Evolutionary conservation across 2,797 vertebrate genomes (phyloP).

Genomic region (Aphelocoma californica): DNA sequence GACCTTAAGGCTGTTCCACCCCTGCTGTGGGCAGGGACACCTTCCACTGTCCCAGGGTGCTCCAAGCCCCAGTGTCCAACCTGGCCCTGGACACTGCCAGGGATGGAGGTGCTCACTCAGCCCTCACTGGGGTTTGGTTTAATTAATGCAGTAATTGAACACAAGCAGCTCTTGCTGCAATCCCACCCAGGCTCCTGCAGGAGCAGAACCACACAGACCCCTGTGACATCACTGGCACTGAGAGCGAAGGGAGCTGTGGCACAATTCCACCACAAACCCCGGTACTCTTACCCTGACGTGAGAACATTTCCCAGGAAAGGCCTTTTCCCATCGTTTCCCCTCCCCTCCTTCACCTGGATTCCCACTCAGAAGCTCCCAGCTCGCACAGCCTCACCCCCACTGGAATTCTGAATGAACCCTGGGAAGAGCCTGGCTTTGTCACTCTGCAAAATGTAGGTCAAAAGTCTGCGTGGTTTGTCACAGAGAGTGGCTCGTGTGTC

Average conservation of each 20-base stretch:
- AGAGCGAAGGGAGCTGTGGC: neutral
- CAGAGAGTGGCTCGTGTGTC: neutral
- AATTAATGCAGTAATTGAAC: neutral
- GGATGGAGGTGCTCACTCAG: neutral
- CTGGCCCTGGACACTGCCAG: neutral
- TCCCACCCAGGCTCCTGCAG: neutral
- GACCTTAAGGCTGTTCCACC: too few species aligned
- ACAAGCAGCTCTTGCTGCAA: neutral
- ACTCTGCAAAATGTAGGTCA: constrained; percentile 3
- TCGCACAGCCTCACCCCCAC: neutral
- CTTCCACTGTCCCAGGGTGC: fast-evolving
- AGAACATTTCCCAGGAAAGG: neutral
- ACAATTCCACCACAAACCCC: neutral
- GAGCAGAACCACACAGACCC: neutral
- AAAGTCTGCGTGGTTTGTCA: constrained; percentile 1
- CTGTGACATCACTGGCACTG: fast-evolving
- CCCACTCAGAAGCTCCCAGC: neutral
- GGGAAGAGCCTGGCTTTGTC: neutral
- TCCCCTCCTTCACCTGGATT: neutral
- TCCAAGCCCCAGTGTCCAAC: neutral
- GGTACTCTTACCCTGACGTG: fast-evolving
- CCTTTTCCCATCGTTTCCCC: neutral
- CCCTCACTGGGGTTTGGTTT: neutral
- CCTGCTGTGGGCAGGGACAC: neutral
- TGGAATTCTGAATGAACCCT: neutral